Conservation (phyloP, 2,113 vertebrate genomes). For the Anolis carolinensis region DNA sequence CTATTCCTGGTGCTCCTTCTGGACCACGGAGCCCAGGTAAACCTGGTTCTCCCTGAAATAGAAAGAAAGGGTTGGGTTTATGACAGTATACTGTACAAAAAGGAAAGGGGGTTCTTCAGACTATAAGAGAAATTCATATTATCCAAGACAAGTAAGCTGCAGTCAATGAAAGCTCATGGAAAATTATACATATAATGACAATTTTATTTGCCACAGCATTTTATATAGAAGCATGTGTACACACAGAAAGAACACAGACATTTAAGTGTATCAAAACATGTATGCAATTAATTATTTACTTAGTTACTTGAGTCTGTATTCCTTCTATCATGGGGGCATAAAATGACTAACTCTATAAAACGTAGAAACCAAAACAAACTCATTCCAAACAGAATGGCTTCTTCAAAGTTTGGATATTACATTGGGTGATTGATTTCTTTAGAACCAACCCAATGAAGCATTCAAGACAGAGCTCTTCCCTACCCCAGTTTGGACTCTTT, state of each 20-base stretch:
- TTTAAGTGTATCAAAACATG: background rate
- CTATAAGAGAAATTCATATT: background rate
- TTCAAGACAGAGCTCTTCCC: background rate
- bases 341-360: background rate
- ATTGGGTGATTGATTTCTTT: background rate
- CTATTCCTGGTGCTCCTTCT: conserved; percentile 84
- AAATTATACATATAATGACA: background rate
- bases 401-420: background rate
- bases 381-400: background rate
- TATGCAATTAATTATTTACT: background rate
- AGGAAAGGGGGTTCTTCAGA: background rate
- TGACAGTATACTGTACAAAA: background rate
- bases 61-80: background rate
- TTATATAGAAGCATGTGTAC: no score
- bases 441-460: background rate
- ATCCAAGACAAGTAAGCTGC: background rate
- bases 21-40: conserved; percentile 81
- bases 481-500: background rate
- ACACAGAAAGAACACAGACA: background rate
- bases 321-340: background rate
- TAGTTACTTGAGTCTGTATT: background rate
- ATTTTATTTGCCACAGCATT: no score
- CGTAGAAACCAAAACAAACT: background rate
- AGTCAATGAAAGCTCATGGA: background rate
- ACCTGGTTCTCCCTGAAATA: conserved; percentile 84